These are phyloP conservation scores for Subacronicta megacephala DNA, from an alignment of 2,888 invertebrate genomes.

Conservation along the genomic window DNA sequence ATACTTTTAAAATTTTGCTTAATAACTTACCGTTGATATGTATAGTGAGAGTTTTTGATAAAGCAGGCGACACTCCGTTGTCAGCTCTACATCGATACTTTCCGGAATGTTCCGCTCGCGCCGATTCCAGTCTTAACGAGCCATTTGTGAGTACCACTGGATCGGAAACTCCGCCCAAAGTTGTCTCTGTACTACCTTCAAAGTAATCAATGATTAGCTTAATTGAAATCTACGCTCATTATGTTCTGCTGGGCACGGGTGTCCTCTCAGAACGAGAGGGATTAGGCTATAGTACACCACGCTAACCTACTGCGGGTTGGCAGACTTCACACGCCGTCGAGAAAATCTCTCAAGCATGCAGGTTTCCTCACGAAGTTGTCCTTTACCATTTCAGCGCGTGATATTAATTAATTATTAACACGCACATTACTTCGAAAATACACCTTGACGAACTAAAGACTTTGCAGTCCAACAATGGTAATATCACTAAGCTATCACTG, in stretches of 20 bases:
- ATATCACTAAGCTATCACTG: no score
- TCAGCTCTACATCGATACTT: conserved; percentile 95
- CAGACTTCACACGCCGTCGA: no score
- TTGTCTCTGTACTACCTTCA: conserved; percentile 82
- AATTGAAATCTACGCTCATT: background rate
- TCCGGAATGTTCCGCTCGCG: conserved; percentile 94
- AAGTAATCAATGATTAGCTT: conserved; percentile 2
- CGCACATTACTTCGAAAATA: no score
- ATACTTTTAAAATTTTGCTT: background rate
- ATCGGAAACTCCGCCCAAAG: conserved; percentile 82
- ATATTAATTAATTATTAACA: no score
- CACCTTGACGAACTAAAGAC: no score
- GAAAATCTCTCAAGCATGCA: no score
- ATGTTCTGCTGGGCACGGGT: background rate
- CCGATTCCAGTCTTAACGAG: conserved; percentile 93
- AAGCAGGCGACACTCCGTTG: conserved; percentile 94
- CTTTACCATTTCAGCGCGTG: no score
- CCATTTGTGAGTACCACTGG: conserved; percentile 91
- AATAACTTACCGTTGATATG: conserved; percentile 93
- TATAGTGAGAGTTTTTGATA: conserved; percentile 94
- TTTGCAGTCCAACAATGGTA: no score
- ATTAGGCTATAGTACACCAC: no score
- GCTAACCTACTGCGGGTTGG: no score
- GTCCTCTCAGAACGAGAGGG: no score
- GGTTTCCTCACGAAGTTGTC: no score